Conservation (phyloP, 1,140 invertebrate species). For the Drosophila tristis region DNA sequence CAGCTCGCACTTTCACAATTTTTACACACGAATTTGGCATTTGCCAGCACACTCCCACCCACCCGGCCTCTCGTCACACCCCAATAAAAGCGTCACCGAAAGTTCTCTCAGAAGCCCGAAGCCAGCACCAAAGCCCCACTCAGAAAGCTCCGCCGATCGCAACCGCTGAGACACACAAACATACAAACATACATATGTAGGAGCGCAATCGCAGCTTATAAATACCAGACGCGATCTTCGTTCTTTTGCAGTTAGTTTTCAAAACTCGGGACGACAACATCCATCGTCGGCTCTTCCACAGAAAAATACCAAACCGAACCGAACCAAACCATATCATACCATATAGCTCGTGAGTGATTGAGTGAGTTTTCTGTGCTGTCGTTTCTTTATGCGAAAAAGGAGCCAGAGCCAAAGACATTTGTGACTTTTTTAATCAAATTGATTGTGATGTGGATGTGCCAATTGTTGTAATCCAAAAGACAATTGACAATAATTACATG, state of each 20-base stretch:
- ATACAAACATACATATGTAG: neutral
- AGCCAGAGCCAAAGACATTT: conserved; percentile 34
- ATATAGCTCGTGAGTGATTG: conserved; percentile 51
- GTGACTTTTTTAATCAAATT: conserved; percentile 22
- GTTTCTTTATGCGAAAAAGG: conserved; percentile 16
- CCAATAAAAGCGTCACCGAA: conserved; percentile 24
- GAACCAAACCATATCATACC: no score
- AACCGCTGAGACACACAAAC: neutral
- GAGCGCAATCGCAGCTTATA: conserved; percentile 57
- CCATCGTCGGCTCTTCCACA: conserved; percentile 38
- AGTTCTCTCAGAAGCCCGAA: conserved; percentile 41
- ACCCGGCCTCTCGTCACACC: neutral
- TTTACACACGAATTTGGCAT: conserved; percentile 51
- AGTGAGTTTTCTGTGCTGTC: conserved; percentile 17
- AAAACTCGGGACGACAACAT: conserved; percentile 52
- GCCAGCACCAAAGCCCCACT: conserved; percentile 20
- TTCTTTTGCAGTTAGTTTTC: conserved; percentile 69
- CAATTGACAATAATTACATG: conserved; percentile 55
- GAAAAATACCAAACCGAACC: conserved; percentile 1
- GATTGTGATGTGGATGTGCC: conserved; percentile 50
- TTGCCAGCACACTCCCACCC: conserved; percentile 24
- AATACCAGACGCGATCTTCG: conserved; percentile 49
- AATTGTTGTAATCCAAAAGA: conserved; percentile 57
- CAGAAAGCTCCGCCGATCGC: conserved; percentile 36
- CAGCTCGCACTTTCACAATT: conserved; percentile 64